Base-by-base conservation (phyloP, 2,797 vertebrate species). In the Paedocypris micromegethes region DNA sequence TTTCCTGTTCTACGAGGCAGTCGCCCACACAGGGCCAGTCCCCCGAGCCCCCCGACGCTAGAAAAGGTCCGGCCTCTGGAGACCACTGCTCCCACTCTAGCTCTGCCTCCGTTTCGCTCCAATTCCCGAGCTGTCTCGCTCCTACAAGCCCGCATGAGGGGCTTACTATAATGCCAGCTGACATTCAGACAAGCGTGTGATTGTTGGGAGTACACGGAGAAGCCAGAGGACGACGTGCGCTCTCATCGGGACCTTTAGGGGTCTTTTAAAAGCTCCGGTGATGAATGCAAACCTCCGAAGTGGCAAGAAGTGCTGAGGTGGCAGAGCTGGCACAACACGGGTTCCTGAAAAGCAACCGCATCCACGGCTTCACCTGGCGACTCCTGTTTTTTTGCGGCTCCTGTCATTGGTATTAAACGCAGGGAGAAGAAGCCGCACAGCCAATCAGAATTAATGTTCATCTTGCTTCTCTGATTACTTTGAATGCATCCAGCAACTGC, bases 181-280 rank as follows among this genome's bases (percentile, higher is more conserved):
- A 90, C 87, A 86, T 84, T 76, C 78, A 80, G 83, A 86, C 86
- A 85, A 84, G 80, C 78, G 38, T 78, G 79, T 82, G 84, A 88
- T 83, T 86, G 82, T 84, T 82, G 72, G 47, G 72, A 83, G 81
- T 81, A 66, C 71, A 66, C 37, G 2, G 75, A 64, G 40, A 56
- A 41, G 63, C 73, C 61, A 60, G 51, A 61, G 78, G 66, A 74
- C 75, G 67, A 65, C 77, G 77, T 71, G 44, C 45, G 72, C 81
- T 80, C 77, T 54, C 44, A 40, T n/a, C 66, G 62, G 83, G 81
- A 86, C 80, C 81, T 85, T 82, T 85, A 80, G 77, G 77, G 80
- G 83, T 81, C 83, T 86, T 86, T 83, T 80, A 85, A 86, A 84
- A 84, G 83, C 79, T 76, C 63, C 64, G 68, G 51, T 68, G 74